Evolutionary conservation across 2,888 invertebrate species (phyloP).

Genomic region (Ceratothoa steindachneri): DNA sequence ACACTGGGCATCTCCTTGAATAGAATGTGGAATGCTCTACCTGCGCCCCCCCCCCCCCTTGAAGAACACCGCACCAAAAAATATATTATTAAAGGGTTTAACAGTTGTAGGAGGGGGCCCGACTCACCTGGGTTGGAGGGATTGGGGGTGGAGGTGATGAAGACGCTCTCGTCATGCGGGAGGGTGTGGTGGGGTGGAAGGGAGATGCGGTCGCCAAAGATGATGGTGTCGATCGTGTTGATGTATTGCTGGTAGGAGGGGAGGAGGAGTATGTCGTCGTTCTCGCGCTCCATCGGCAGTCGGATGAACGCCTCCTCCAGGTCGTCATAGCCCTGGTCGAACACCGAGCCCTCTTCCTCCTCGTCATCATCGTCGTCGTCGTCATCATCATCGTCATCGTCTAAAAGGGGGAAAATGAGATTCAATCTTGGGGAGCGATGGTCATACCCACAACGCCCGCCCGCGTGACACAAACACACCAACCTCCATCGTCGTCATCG

Average conservation of each 20-base stretch:
- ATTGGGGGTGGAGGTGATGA: conserved; percentile 40
- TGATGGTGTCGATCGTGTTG: conserved; percentile 46
- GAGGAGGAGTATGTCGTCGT: conserved; percentile 63
- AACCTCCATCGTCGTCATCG: conserved; percentile 49
- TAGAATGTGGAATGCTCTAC: no score
- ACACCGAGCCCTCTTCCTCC: conserved; percentile 54
- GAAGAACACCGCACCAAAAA: no score
- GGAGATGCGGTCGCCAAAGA: conserved; percentile 41
- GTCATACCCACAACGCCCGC: no score
- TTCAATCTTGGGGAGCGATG: no score
- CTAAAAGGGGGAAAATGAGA: neutral
- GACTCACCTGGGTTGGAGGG: conserved; percentile 38
- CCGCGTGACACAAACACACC: no score
- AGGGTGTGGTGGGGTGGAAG: conserved; percentile 33
- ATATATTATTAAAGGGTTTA: no score
- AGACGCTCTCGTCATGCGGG: conserved; percentile 39
- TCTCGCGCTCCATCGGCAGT: conserved; percentile 57
- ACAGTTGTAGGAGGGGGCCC: no score
- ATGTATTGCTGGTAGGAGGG: conserved; percentile 47
- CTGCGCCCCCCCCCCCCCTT: no score
- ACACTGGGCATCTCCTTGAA: no score
- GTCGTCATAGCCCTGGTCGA: conserved; percentile 54
- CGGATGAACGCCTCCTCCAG: conserved; percentile 54
- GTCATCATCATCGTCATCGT: conserved; percentile 51
- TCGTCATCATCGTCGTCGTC: conserved; percentile 56